Base-by-base conservation (phyloP, 2,888 invertebrate genomes). In the Petrolisthes cinctipes region DNA sequence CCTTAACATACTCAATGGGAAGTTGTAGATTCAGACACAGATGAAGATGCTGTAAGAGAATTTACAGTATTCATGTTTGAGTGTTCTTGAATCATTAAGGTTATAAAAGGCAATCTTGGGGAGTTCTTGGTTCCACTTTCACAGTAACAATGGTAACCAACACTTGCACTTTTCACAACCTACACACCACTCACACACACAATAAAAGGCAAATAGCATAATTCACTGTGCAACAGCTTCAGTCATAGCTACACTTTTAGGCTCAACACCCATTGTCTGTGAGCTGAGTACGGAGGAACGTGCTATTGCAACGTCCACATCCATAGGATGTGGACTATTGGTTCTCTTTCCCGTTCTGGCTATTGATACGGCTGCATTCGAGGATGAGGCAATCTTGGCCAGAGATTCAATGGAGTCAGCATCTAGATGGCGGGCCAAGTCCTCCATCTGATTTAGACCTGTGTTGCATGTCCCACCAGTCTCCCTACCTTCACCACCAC, bases 211-310 rank as follows among this genome's bases (percentile, higher is more conserved):
- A 82, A 51, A 83, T 71, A 79, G 37, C 66, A 80, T 37, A 54
- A 56, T 75, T 88, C 88, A 88, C 88, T 88, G 88, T 79, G 88
- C 88, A 66, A 88, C 88, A 88, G 88, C 78, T 82, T 85, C 88
- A 68, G 85, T 56, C 78, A 83, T 85, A 56, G 88, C 85, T 68
- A 88, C 82, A 85, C 61, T 85, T 82, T 88, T 88, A 56, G 88
- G 76, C 78, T 88, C 88, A 78, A 82, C 85, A 88, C 85, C 76
- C 20, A 88, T 78, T 82, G 88, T 82, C 75, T 85, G 88, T 23
- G 88, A 66, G 82, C 23, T 85, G 68, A 88, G 79, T 54, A 88
- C 78, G 11, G 88, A 82, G 85, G 85, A 76, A 88, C 88, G 83
- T 81, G 88, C 57, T 81, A 88, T 85, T 82, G 88, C 85, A 37